Percentiles rank a stretch among this genome's conserved stretches.
phyloP scores from a whole-genome alignment of 2,797 vertebrate species.

The Lepus townsendii region DNA sequence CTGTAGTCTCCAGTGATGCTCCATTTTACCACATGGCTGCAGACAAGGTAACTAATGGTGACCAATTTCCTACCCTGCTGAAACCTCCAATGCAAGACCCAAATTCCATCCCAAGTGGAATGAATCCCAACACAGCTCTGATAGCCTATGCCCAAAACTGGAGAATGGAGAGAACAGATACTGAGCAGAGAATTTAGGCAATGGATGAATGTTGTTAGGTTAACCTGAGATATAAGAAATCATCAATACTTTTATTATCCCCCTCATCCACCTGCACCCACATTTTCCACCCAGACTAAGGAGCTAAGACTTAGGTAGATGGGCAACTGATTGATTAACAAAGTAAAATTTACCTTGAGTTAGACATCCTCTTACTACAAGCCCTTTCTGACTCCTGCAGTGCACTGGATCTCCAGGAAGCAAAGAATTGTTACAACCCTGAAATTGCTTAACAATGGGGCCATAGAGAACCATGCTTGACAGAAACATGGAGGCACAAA shows the following conservation, averaged over 20 bases:
- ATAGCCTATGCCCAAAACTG: neutral
- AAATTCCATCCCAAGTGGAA: neutral
- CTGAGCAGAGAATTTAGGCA: neutral
- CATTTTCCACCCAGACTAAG: neutral
- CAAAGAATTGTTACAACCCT: too few species aligned
- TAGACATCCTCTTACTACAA: too few species aligned
- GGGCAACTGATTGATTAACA: too few species aligned
- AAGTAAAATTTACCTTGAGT: too few species aligned
- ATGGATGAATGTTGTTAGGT: neutral
- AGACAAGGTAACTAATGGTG: neutral
- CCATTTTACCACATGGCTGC: neutral
- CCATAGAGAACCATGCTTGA: too few species aligned
- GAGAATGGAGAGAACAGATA: neutral
- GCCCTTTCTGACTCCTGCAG: too few species aligned
- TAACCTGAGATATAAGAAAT: neutral
- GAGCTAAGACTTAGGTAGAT: neutral
- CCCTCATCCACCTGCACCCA: neutral
- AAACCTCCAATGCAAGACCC: neutral
- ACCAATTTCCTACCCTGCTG: neutral
- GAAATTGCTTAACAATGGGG: too few species aligned
- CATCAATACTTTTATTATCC: neutral
- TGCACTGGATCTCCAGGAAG: too few species aligned
- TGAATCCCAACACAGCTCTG: neutral
- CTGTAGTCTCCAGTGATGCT: neutral
- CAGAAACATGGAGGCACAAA: too few species aligned